Base-by-base conservation (phyloP, 1,140 invertebrate species). In the Bombus impatiens region DNA sequence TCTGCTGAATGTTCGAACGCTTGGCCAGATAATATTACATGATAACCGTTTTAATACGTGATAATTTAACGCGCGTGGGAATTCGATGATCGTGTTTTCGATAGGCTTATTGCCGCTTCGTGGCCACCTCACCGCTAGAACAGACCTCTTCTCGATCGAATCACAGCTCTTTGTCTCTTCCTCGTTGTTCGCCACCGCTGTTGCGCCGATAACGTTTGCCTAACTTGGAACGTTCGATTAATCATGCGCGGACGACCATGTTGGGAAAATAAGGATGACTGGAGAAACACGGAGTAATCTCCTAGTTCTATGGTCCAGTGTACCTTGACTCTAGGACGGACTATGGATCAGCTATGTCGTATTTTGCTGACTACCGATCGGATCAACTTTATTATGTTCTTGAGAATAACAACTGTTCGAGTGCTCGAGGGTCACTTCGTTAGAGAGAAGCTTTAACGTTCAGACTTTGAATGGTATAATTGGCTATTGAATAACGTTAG, bases 241-340 rank as follows among this genome's bases (percentile, higher is more conserved):
- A 84, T 84, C 82, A 77, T 70, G 44, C 72, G 42, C 13, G 32
- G 13, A 40, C n/a, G 13, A 18, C 82, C 74, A 68, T 77, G 28
- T 70, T 68, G 10, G 74, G 62, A 57, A 28, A 22, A 3, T 59
- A 82, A 74, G 72, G 81, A 76, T 76, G 81, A 83, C 81, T 83
- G 28, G 32, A 47, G 25, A 28, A 40, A 81, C 42, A 22, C 44
- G 15, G 25, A 53, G 25, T 15, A 35, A 3, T 47, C 40, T 59
- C 25, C 57, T 40, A 37, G 74, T 35, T 13, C 13, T 9, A 37
- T 77, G 53, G 75, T 59, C 53, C 35, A n/a, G 32, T 35, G 37
- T 25, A 44, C 59, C 57, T 44, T 44, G 76, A 32, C 76, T 62
- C 37, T 70, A 32, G 3, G 25, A 79, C 62, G 42, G 22, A 67